A percentile compares a stretch with the other conserved stretches of the same genome.
These are phyloP conservation scores for Xestobium rufovillosum DNA, from an alignment of 2,888 invertebrate genomes.

Conservation along the genomic window DNA sequence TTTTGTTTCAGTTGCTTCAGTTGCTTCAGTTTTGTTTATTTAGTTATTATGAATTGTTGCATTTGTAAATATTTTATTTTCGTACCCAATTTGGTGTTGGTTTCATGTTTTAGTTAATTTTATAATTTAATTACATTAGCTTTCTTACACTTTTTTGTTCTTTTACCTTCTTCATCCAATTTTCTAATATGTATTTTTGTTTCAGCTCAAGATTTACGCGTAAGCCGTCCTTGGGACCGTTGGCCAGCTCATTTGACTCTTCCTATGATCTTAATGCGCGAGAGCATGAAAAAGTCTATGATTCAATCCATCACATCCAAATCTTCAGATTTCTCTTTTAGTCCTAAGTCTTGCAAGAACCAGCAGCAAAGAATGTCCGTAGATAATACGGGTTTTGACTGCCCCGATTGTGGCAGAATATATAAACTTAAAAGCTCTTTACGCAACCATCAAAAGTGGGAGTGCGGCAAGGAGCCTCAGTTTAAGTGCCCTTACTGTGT, in stretches of 20 bases:
- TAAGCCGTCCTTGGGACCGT: constrained; percentile 61
- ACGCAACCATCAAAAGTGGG: constrained; percentile 79
- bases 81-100: no score
- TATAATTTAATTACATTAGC: constrained; percentile 32
- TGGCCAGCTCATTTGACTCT: constrained; percentile 70
- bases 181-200: constrained; percentile 36
- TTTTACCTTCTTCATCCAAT: constrained; percentile 39
- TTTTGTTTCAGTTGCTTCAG: no score
- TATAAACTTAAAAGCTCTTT: constrained; percentile 82
- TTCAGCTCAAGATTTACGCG: constrained; percentile 62
- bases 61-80: no score
- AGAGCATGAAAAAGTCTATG: constrained; percentile 43
- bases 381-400: constrained; percentile 56
- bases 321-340: constrained; percentile 23
- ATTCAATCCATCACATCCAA: constrained; percentile 31
- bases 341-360: constrained; percentile 19
- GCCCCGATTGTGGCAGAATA: constrained; percentile 74
- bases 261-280: constrained; percentile 57
- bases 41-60: no score
- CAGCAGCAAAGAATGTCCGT: constrained; percentile 20
- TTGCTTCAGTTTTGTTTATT: no score
- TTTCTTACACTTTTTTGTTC: constrained; percentile 45
- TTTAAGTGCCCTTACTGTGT: constrained; percentile 77
- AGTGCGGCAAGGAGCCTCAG: constrained; percentile 78
- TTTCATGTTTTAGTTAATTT: constrained; percentile 2